Conservation (phyloP, 2,888 invertebrate genomes). For the Mimachlamys varia region DNA sequence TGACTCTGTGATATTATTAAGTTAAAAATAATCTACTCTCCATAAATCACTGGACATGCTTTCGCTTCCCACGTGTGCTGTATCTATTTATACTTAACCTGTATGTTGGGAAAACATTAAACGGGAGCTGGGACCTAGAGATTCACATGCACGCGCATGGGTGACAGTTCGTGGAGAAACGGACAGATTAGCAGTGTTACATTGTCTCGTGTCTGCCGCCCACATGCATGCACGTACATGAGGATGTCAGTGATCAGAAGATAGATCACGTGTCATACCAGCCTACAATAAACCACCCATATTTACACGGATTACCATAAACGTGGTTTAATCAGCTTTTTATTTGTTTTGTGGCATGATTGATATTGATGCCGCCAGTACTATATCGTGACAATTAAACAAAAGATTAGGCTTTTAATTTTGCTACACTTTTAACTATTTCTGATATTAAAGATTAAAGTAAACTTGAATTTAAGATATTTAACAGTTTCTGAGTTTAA, state of each 20-base stretch:
- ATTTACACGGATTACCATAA: background rate
- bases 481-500: no score
- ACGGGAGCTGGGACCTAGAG: background rate
- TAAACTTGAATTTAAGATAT: no score
- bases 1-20: background rate
- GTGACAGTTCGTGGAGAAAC: background rate
- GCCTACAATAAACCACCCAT: background rate
- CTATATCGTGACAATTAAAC: background rate
- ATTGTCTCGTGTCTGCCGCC: background rate
- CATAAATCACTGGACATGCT: background rate
- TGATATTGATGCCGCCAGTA: background rate
- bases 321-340: background rate
- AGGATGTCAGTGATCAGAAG: background rate
- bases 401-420: background rate
- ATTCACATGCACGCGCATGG: background rate
- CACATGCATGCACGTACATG: conserved; percentile 8
- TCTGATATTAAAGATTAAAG: no score
- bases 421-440: no score
- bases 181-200: background rate
- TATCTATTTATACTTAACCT: background rate
- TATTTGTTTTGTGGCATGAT: background rate
- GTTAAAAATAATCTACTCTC: background rate
- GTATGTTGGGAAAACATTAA: background rate
- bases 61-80: background rate
- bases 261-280: background rate